These are phyloP conservation scores for Plecotus auritus DNA, from an alignment of 2,113 vertebrate genomes.

Conservation along the genomic window DNA sequence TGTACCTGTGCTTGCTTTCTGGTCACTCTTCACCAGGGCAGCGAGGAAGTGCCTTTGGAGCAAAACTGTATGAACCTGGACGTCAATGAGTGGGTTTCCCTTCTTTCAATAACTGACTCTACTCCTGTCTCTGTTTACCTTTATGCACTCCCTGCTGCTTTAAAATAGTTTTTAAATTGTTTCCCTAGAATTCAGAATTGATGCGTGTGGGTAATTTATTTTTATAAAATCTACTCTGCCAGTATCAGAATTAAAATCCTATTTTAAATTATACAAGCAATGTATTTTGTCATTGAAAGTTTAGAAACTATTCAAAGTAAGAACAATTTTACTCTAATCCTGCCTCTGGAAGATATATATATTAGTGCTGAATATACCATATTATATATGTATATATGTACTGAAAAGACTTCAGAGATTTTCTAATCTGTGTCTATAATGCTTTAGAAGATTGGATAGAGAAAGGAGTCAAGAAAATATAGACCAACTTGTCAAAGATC, in stretches of 20 bases:
- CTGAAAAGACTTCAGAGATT: neutral
- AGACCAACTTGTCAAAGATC: neutral
- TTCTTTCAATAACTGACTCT: neutral
- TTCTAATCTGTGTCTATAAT: neutral
- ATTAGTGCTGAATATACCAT: too few species aligned
- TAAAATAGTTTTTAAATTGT: neutral
- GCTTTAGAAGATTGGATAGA: neutral
- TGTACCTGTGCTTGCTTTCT: neutral
- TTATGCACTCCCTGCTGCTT: neutral
- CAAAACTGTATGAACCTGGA: rapidly evolving
- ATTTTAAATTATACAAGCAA: neutral
- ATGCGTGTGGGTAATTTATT: neutral
- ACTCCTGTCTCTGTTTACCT: rapidly evolving
- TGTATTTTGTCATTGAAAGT: constrained; percentile 7
- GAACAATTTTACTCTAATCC: neutral
- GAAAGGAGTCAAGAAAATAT: neutral
- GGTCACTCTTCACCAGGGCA: neutral
- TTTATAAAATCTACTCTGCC: neutral
- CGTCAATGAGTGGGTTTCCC: neutral
- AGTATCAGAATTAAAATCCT: neutral
- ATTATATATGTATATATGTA: neutral
- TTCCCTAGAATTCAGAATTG: neutral
- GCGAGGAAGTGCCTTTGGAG: neutral
- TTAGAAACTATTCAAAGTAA: neutral
- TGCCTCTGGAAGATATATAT: neutral